Percentiles rank a stretch among this genome's conserved stretches.
These are phyloP conservation scores for Calliopum simillimum DNA, from an alignment of 2,888 invertebrate genomes.

Conservation along the genomic window DNA sequence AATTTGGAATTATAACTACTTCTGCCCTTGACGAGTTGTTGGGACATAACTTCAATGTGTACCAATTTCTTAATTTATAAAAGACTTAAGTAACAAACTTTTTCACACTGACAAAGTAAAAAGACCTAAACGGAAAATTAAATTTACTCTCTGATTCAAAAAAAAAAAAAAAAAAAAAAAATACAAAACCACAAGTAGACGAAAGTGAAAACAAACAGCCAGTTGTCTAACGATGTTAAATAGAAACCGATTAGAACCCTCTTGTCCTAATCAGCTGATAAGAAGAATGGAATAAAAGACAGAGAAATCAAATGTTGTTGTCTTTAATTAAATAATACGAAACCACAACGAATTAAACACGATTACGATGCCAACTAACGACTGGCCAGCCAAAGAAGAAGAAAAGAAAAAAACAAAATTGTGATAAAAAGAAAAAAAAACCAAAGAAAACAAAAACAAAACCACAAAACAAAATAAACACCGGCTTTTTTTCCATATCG, in stretches of 20 bases:
- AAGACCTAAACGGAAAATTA: no score
- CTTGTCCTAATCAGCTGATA: slow-evolving; percentile 26
- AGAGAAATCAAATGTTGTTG: slow-evolving; percentile 5
- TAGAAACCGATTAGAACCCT: slow-evolving; percentile 21
- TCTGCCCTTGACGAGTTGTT: no score
- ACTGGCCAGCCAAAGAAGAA: not conserved
- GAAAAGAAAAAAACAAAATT: slow-evolving; percentile 1
- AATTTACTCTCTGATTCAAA: no score
- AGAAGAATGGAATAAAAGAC: not conserved
- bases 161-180: no score
- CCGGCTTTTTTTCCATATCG: slow-evolving; percentile 18
- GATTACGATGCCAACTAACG: not conserved
- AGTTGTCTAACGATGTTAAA: slow-evolving; percentile 15
- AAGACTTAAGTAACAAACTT: no score
- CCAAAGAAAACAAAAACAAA: not conserved
- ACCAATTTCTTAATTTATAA: no score
- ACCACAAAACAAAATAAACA: slow-evolving; percentile 16
- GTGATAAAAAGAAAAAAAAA: not conserved
- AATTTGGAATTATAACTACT: no score
- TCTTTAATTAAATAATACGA: slow-evolving; percentile 24
- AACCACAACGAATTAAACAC: slow-evolving; percentile 15
- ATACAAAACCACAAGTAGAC: no score
- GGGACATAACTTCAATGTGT: no score
- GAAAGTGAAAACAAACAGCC: not conserved
- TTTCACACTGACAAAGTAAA: no score